Conservation (phyloP, 2,888 invertebrate genomes). For the Caenorhabditis angaria region DNA sequence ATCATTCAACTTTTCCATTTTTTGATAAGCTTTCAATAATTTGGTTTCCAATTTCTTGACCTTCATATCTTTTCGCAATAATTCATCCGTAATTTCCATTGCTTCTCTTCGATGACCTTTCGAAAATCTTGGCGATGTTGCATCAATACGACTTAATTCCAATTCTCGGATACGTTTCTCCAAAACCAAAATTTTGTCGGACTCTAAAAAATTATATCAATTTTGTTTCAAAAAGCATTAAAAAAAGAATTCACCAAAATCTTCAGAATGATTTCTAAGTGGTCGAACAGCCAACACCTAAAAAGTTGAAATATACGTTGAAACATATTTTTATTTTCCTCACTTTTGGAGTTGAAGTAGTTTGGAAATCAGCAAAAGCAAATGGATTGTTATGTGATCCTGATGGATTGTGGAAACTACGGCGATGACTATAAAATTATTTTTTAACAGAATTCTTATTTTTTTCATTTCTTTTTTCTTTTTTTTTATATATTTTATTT, state of each 20-base stretch:
- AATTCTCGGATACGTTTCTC: not conserved
- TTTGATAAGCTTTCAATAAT: conserved; percentile 37
- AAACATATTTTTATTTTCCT: too few species aligned
- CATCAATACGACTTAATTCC: not conserved
- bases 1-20: conserved; percentile 31
- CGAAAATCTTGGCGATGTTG: not conserved
- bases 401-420: not conserved
- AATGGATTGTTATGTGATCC: not conserved
- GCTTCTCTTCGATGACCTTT: not conserved
- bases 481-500: too few species aligned
- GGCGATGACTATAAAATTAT: not conserved
- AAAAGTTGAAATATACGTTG: too few species aligned
- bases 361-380: not conserved
- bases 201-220: not conserved
- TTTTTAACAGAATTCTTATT: too few species aligned
- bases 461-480: too few species aligned
- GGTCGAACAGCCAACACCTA: not conserved
- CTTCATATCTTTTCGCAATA: conserved; percentile 30
- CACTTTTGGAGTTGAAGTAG: not conserved
- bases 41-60: conserved; percentile 26
- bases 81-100: conserved; percentile 27
- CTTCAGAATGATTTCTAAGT: not conserved
- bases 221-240: not conserved
- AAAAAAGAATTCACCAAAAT: not conserved
- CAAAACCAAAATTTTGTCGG: not conserved